Evolutionary conservation across 2,888 invertebrate species (phyloP).

Genomic region (Eurytoma californica): DNA sequence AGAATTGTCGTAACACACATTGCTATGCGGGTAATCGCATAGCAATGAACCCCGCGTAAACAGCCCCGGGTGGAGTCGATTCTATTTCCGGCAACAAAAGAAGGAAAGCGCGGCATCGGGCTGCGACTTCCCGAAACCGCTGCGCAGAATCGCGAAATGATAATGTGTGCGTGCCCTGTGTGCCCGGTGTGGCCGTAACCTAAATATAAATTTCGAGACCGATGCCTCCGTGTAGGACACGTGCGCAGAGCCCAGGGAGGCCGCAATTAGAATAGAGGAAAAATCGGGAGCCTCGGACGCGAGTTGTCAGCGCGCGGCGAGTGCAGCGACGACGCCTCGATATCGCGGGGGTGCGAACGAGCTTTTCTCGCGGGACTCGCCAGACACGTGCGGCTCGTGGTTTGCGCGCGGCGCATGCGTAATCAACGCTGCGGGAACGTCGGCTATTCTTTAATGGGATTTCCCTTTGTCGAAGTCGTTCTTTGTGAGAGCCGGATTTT

Average conservation of each 20-base stretch:
- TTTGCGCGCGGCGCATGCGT: too few species aligned
- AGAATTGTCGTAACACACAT: conserved; percentile 12
- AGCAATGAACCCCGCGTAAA: conserved; percentile 46
- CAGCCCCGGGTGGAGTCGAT: background rate
- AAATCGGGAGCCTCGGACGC: background rate
- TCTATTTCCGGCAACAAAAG: conserved; percentile 40
- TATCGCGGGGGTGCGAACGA: background rate
- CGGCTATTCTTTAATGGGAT: too few species aligned
- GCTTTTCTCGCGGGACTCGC: too few species aligned
- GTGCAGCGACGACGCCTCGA: conserved; percentile 1
- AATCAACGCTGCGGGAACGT: too few species aligned
- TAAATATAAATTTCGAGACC: conserved; percentile 41
- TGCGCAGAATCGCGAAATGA: conserved; percentile 31
- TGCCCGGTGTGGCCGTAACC: conserved; percentile 46
- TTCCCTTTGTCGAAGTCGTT: too few species aligned
- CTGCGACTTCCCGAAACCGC: conserved; percentile 6
- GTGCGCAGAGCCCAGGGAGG: background rate
- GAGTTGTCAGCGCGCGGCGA: background rate
- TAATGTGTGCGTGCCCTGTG: conserved; percentile 30
- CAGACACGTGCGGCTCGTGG: too few species aligned
- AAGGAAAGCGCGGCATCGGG: background rate
- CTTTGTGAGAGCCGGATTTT: too few species aligned
- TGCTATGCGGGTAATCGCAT: conserved; percentile 24
- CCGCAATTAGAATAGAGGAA: conserved; percentile 24
- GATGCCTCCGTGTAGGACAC: background rate